A percentile compares a stretch with the other conserved stretches of the same genome.
phyloP scores from a whole-genome alignment of 1,140 invertebrate genomes.

The Notospermus geniculatus region DNA sequence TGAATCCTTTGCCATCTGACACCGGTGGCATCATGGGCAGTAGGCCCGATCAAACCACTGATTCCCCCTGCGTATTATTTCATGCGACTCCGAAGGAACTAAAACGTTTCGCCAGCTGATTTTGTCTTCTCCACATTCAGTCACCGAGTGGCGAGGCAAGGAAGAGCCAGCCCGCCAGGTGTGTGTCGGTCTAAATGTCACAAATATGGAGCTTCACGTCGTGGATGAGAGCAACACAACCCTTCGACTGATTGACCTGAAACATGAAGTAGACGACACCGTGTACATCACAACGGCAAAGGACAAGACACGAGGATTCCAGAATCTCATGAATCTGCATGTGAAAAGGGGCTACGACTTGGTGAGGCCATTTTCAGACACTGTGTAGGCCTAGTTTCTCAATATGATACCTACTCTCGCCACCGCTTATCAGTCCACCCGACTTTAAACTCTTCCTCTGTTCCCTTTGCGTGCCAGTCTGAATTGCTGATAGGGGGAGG shows the following conservation, averaged over 20 bases:
- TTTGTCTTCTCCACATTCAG: slow-evolving; percentile 20
- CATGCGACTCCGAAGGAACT: no score
- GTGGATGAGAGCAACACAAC: slow-evolving; percentile 38
- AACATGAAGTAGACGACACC: slow-evolving; percentile 73
- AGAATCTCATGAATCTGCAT: slow-evolving; percentile 75
- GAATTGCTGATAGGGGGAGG: no score
- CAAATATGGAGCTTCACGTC: slow-evolving; percentile 29
- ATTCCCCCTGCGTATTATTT: no score
- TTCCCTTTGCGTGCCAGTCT: no score
- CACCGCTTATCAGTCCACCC: no score
- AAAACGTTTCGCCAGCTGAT: no score
- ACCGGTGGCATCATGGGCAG: no score
- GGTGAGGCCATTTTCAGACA: slow-evolving; percentile 49
- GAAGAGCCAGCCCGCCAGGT: slow-evolving; percentile 26
- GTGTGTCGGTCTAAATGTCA: slow-evolving; percentile 28
- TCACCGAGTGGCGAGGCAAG: slow-evolving; percentile 32
- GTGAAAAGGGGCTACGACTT: slow-evolving; percentile 93
- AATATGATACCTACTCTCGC: no score
- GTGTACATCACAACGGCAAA: slow-evolving; percentile 49
- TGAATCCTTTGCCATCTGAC: no score
- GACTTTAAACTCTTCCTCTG: no score
- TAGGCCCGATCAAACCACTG: background rate
- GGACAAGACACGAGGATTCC: slow-evolving; percentile 60
- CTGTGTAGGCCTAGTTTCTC: no score
- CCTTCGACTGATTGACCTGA: slow-evolving; percentile 61